Evolutionary conservation across 1,140 invertebrate species (phyloP), one percentile per base, ranked within the genome.

Genomic region (Neodiprion lecontei): DNA sequence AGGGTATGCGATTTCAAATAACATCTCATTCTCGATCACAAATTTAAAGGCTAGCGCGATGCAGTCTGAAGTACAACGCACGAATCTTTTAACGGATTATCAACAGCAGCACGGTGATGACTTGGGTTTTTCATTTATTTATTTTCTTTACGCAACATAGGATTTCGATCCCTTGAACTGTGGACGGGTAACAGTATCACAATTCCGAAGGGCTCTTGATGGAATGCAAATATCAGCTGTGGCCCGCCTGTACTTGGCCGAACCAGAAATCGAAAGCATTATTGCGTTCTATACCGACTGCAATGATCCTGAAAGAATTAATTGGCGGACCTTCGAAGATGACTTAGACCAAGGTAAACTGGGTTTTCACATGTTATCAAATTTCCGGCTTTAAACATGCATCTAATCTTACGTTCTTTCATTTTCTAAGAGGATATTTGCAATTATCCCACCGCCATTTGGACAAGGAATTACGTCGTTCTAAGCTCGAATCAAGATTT

Each of bases 241-340:
- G 10, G 86, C 89, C 17, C 81, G 85, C 61, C 80, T 91, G 68
- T 89, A 88, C 76, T 77, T 94, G 7, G 86, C 90, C 0, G 84
- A 90, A 72, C 79, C 89, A 1, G 93, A 94, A 83, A 86, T 92
- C 23, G 80, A 90, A 73, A 88, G 88, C 21, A 77, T 94, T 1
- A 86, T 90, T 70, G 83, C 87, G 4, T 89, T 92, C 80, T 94
- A 94, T 82, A 79, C 87, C 65, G 92, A 94, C 86, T 92, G 92
- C 12, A 89, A 91, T 68, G 93, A 94, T 82, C 84, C 85, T 0
- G 87, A 90, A 28, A 87, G 91, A 53, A 87, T 94, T 17, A 92
- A 90, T 75, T 94, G 93, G 93, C 89, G 90, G 53, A 91, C 90
- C n/a, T 94, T 94, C 80, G 91, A 91, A 76, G 91, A 94, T 78